Conservation (phyloP, 1,140 invertebrate genomes). For the Riptortus pedestris region DNA sequence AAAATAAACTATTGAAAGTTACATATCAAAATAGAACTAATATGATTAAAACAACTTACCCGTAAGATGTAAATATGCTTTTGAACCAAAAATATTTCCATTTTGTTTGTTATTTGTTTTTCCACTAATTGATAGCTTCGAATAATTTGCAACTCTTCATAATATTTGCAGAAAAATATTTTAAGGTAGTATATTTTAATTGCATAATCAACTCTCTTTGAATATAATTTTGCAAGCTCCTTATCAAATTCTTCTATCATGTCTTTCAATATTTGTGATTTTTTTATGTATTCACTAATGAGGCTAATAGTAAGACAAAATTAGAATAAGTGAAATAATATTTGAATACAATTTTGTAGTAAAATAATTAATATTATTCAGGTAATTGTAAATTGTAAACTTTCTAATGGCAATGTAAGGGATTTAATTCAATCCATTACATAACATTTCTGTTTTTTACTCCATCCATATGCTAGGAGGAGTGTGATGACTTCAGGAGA, state of each 20-base stretch:
- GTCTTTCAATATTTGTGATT: background rate
- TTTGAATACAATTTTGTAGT: no score
- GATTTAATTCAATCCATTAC: no score
- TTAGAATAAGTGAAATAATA: no score
- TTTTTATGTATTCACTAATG: constrained; percentile 3
- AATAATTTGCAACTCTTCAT: constrained; percentile 5
- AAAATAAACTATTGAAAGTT: no score
- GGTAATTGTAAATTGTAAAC: no score
- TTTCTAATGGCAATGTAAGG: no score
- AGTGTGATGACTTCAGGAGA: no score
- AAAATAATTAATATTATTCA: no score
- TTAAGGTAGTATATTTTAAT: constrained; percentile 6
- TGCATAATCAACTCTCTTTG: constrained; percentile 17
- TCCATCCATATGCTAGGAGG: no score
- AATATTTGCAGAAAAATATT: constrained; percentile 8
- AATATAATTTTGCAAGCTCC: constrained; percentile 17
- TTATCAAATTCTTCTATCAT: background rate
- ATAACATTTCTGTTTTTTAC: no score
- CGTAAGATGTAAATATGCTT: constrained; percentile 29
- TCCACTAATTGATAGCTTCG: constrained; percentile 1
- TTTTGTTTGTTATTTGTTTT: background rate
- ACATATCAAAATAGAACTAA: no score
- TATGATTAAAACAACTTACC: constrained; percentile 40
- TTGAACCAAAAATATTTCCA: background rate
- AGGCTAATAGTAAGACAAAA: background rate